A percentile compares a stretch with the other conserved stretches of the same genome.
These are phyloP conservation scores for Bombylius discolor DNA, from an alignment of 2,888 invertebrate genomes.

Conservation along the genomic window DNA sequence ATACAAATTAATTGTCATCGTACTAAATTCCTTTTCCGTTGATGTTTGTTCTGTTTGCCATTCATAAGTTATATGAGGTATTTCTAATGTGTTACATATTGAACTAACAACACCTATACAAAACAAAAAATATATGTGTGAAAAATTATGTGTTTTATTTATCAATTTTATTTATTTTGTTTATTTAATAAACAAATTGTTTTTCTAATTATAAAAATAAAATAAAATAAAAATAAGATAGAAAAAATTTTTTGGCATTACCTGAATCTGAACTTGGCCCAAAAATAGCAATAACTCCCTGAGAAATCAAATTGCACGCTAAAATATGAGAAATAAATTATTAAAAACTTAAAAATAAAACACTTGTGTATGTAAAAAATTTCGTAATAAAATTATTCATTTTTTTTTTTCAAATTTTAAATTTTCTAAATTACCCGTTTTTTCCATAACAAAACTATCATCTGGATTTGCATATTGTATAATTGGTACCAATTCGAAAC, in stretches of 20 bases:
- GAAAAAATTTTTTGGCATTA: slow-evolving; percentile 17
- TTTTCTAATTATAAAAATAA: neutral
- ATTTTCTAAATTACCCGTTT: slow-evolving; percentile 22
- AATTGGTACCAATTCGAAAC: slow-evolving; percentile 27
- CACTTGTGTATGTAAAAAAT: neutral
- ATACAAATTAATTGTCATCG: slow-evolving; percentile 54
- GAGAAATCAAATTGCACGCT: slow-evolving; percentile 52
- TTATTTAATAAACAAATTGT: neutral
- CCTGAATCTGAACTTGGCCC: slow-evolving; percentile 42
- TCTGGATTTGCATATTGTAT: slow-evolving; percentile 26
- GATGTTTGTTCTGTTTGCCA: slow-evolving; percentile 40
- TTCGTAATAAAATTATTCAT: neutral
- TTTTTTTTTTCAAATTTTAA: neutral
- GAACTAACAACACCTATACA: slow-evolving; percentile 34
- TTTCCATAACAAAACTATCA: slow-evolving; percentile 33
- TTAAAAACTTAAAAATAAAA: slow-evolving; percentile 3
- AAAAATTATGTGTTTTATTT: neutral
- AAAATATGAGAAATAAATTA: slow-evolving; percentile 13
- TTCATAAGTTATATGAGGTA: slow-evolving; percentile 49
- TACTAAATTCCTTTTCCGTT: slow-evolving; percentile 37
- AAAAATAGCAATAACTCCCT: slow-evolving; percentile 60
- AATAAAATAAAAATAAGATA: too few species aligned
- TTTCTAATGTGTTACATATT: slow-evolving; percentile 48
- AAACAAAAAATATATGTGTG: neutral
- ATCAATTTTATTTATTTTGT: too few species aligned